These are phyloP conservation scores for Acanthurus lineatus DNA, from an alignment of 2,797 vertebrate genomes.

Conservation along the genomic window DNA sequence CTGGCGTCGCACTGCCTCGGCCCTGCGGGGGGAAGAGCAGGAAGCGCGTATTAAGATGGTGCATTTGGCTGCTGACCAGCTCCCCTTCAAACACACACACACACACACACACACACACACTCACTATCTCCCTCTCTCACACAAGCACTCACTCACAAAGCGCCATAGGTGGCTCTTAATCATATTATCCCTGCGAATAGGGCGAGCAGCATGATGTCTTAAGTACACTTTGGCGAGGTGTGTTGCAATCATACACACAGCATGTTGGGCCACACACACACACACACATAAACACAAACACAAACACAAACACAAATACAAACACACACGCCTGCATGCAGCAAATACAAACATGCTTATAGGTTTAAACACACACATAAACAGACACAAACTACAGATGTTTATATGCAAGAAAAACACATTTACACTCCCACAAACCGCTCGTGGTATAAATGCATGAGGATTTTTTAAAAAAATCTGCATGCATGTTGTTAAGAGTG, in stretches of 20 bases:
- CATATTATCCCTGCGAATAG: constrained; percentile 71
- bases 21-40: constrained; percentile 40
- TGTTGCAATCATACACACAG: constrained; percentile 49
- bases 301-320: constrained; percentile 5
- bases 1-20: constrained; percentile 28
- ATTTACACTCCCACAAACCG: background rate
- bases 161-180: constrained; percentile 73
- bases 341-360: constrained; percentile 17
- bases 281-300: background rate
- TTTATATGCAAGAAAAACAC: background rate
- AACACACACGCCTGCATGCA: background rate
- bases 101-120: constrained; percentile 15
- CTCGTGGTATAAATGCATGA: background rate
- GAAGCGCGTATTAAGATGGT: constrained; percentile 61
- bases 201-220: constrained; percentile 56
- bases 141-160: constrained; percentile 19
- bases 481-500: background rate
- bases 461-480: background rate
- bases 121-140: background rate
- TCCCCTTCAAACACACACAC: constrained; percentile 26
- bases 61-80: constrained; percentile 78
- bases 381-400: background rate
- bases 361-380: background rate
- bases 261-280: constrained; percentile 14
- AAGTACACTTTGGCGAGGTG: constrained; percentile 54